Base-by-base conservation (phyloP, 2,888 invertebrate species). In the Leucoptera coffeella region DNA sequence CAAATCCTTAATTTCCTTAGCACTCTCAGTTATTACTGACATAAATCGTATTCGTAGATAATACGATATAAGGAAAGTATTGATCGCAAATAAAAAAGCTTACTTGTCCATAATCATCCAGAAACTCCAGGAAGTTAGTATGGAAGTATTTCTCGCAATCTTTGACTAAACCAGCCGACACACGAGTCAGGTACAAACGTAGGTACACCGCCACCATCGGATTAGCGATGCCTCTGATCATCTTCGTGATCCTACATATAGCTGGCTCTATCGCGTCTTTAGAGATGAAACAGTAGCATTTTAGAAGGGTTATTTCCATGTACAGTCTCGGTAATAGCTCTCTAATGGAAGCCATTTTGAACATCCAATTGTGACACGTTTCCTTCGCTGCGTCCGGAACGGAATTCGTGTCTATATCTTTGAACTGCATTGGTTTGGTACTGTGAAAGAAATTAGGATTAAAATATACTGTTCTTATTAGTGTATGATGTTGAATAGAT, bases 331-430 rank as follows among this genome's bases (percentile, higher is more conserved):
- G 96, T 24, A 99, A 76, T 5, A 99, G 62, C 58, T 99, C 97
- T 36, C 95, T 74, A 40, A 99, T 95, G 0, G 96, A 96, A 1
- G 96, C 92, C 50, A 97, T 91, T 75, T 99, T 99, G 58, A 90
- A 95, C 67, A 99, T 92, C 99, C 99, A 99, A 69, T 99, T 99
- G 37, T 90, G 81, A 48, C 95, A 95, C 0, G 95, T 97, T 62
- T 96, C 96, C 53, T 90, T 91, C 0, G 94, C 93, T 26, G 82
- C 74, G 49, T 91, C 91, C 1, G 83, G 79, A 4, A 93, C 84
- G 64, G 82, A 79, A 36, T 82, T 82, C 1, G 87, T 77, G 27
- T 85, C 82, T 43, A 91, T 88, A 15, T 61, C 59, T 32, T 49
- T 34, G 29, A 41, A 43, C 34, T 45, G 45, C 5, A 42, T 32